phyloP scores from a whole-genome alignment of 2,797 vertebrate genomes.

The Neosilurus mollespiculum region DNA sequence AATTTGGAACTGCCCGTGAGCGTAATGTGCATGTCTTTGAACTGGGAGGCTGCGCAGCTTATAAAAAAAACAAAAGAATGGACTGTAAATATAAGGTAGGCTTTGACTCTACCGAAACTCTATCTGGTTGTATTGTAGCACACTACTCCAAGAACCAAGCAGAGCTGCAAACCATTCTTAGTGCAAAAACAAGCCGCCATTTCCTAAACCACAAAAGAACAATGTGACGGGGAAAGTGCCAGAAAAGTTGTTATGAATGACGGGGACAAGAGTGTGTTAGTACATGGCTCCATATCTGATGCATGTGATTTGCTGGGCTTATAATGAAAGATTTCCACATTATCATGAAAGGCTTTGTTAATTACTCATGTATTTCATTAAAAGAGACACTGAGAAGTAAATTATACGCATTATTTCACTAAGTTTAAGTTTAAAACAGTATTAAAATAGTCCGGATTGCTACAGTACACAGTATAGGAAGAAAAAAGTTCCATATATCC shows the following conservation, averaged over 20 bases:
- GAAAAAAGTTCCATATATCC: constrained; percentile 17
- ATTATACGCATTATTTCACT: neutral
- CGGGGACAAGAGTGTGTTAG: constrained; percentile 20
- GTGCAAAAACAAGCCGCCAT: constrained; percentile 53
- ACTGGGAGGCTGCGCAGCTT: too few relatives aligned
- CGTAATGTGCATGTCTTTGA: too few relatives aligned
- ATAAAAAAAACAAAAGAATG: too few relatives aligned
- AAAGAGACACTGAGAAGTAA: neutral
- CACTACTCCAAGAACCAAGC: constrained; percentile 10
- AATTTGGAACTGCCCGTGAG: too few relatives aligned
- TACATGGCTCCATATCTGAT: neutral
- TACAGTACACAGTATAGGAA: neutral
- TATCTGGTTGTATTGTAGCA: constrained; percentile 31
- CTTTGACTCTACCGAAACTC: constrained; percentile 14
- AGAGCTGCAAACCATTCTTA: constrained; percentile 39
- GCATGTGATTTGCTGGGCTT: neutral
- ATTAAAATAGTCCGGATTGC: neutral
- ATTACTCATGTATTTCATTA: neutral
- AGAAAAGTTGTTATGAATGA: constrained; percentile 61
- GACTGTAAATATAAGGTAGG: neutral
- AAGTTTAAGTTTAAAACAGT: neutral
- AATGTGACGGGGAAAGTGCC: constrained; percentile 64
- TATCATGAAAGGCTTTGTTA: neutral
- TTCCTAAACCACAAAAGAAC: constrained; percentile 57
- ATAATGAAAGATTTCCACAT: neutral